A percentile compares a stretch with the other conserved stretches of the same genome.
Evolutionary conservation across 2,888 invertebrate genomes (phyloP).

Genomic region (Nasonovia ribisnigri): DNA sequence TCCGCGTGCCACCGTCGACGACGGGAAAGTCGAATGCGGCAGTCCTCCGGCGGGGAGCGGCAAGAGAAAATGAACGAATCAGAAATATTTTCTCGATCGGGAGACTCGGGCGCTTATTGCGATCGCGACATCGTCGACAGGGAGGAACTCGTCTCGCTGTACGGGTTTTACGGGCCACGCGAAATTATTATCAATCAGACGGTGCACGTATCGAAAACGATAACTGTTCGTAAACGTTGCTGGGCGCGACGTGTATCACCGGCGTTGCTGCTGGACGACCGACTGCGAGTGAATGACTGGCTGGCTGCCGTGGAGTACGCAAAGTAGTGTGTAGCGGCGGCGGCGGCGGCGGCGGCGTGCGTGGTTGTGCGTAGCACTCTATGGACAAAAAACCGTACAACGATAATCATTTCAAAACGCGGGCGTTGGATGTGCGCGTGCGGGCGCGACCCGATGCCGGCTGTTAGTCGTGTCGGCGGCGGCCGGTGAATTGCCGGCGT

Average conservation of each 20-base stretch:
- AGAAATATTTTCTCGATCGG: neutral
- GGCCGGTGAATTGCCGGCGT: slow-evolving; percentile 38
- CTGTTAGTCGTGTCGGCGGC: slow-evolving; percentile 34
- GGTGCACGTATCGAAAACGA: neutral
- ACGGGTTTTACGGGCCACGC: no score
- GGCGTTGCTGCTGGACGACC: neutral
- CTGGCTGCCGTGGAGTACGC: slow-evolving; percentile 20
- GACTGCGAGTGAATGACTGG: slow-evolving; percentile 38
- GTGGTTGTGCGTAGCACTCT: slow-evolving; percentile 37
- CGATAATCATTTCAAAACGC: slow-evolving; percentile 53
- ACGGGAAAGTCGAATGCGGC: neutral
- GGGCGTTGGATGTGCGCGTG: slow-evolving; percentile 34
- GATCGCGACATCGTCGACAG: neutral
- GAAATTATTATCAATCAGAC: no score
- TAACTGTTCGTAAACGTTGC: neutral
- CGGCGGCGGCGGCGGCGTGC: slow-evolving; percentile 32
- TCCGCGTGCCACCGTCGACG: neutral
- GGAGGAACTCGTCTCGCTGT: no score
- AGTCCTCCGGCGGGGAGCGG: neutral
- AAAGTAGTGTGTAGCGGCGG: neutral
- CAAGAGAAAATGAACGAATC: neutral
- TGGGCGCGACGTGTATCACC: neutral
- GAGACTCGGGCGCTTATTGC: neutral
- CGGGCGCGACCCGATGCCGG: slow-evolving; percentile 39
- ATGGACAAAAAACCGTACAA: slow-evolving; percentile 53